Evolutionary conservation across 2,797 vertebrate species (phyloP).

Genomic region (Todus mexicanus): DNA sequence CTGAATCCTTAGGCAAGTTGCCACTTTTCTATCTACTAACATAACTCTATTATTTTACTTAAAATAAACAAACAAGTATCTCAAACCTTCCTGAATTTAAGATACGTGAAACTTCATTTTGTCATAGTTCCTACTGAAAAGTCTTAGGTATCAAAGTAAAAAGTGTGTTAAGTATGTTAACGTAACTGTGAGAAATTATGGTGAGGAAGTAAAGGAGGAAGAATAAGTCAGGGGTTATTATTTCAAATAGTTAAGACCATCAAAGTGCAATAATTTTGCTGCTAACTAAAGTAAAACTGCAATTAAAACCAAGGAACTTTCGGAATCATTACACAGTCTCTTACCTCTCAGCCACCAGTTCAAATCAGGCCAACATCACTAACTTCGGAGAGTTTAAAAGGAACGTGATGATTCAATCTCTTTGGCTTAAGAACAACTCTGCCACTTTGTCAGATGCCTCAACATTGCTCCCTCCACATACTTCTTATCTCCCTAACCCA

Average conservation of each 20-base stretch:
- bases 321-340: background rate
- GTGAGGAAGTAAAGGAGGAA: background rate
- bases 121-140: background rate
- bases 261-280: background rate
- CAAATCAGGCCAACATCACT: background rate
- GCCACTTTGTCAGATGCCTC: background rate
- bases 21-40: background rate
- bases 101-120: background rate
- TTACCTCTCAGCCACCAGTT: background rate
- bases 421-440: slow-evolving; percentile 18
- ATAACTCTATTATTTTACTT: background rate
- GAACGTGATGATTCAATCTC: slow-evolving; percentile 32
- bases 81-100: background rate
- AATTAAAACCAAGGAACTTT: background rate
- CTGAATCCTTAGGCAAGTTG: background rate
- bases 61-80: background rate
- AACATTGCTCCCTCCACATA: too few species aligned
- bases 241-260: background rate
- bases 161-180: background rate
- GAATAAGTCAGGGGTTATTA: background rate
- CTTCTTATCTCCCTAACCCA: too few species aligned
- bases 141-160: background rate
- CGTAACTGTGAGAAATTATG: background rate
- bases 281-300: background rate
- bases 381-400: slow-evolving; percentile 34